Evolutionary conservation across 1,140 invertebrate species (phyloP).

Genomic region (Anagrus nilaparvatae): DNA sequence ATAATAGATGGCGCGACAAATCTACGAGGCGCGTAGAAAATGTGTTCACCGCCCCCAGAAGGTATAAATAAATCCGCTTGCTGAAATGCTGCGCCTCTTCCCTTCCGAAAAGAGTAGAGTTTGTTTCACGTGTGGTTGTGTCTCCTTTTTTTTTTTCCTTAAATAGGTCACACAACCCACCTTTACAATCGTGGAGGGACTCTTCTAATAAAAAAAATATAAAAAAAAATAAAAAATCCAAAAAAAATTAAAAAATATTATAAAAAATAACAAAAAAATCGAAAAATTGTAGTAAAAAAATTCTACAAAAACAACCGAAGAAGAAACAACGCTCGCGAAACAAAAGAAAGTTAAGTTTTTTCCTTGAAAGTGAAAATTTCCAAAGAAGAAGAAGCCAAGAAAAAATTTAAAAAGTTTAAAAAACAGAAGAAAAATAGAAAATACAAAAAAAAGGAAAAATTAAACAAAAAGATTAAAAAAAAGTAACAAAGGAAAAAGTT

Average conservation of each 20-base stretch:
- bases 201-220: conserved; percentile 57
- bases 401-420: conserved; percentile 24
- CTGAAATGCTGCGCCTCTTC: conserved; percentile 43
- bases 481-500: too few species aligned
- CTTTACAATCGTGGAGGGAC: conserved; percentile 62
- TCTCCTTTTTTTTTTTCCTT: conserved; percentile 39
- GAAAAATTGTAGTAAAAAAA: conserved; percentile 38
- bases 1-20: conserved; percentile 8
- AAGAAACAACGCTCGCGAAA: conserved; percentile 21
- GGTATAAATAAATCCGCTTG: conserved; percentile 37
- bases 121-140: conserved; percentile 50
- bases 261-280: conserved; percentile 39
- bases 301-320: conserved; percentile 20
- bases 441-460: conserved; percentile 28
- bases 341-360: conserved; percentile 15
- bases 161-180: conserved; percentile 73
- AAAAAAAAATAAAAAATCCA: conserved; percentile 48
- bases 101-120: conserved; percentile 50
- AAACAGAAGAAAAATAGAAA: conserved; percentile 46
- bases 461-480: conserved; percentile 1
- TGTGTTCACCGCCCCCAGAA: conserved; percentile 15
- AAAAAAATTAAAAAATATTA: conserved; percentile 43
- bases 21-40: conserved; percentile 7
- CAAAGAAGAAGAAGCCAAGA: conserved; percentile 42
- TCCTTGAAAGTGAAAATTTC: background rate